A percentile compares a stretch with the other conserved stretches of the same genome.
phyloP scores from a whole-genome alignment of 2,113 vertebrate genomes.

The Nyctibius bracteatus region DNA sequence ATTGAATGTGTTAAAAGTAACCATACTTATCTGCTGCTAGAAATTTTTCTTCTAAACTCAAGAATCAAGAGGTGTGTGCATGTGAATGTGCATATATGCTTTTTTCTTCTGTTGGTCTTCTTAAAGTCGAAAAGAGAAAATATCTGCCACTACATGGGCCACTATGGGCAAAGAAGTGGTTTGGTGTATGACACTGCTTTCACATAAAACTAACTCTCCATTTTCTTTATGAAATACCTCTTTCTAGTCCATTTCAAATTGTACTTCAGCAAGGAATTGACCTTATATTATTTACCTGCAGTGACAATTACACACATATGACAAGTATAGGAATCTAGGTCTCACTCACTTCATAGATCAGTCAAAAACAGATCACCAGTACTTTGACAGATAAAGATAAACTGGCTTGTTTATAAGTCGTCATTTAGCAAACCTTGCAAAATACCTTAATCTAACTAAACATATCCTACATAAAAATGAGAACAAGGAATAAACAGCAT shows the following conservation, averaged over 20 bases:
- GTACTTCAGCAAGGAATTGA: not conserved
- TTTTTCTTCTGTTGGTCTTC: not conserved
- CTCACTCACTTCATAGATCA: not conserved
- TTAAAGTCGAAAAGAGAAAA: not conserved
- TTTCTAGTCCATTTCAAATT: not conserved
- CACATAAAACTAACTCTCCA: not conserved
- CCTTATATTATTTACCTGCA: not conserved
- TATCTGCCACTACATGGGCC: not conserved
- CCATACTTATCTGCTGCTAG: not conserved
- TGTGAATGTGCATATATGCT: not conserved
- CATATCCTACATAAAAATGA: not conserved
- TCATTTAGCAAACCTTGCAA: not conserved
- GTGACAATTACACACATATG: not conserved
- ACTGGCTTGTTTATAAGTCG: not conserved
- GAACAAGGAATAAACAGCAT: not conserved
- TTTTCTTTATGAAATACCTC: not conserved
- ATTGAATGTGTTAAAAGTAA: constrained; percentile 63
- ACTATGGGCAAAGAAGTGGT: not conserved
- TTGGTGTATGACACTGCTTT: not conserved
- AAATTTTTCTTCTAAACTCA: constrained; percentile 5
- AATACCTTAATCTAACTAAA: not conserved
- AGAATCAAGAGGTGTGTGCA: not conserved
- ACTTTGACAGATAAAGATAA: not conserved
- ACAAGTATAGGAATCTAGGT: not conserved
- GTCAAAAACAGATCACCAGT: not conserved